Evolutionary conservation across 2,888 invertebrate genomes (phyloP), one percentile per base, ranked within the genome.

Genomic region (Cosmia pyralina): DNA sequence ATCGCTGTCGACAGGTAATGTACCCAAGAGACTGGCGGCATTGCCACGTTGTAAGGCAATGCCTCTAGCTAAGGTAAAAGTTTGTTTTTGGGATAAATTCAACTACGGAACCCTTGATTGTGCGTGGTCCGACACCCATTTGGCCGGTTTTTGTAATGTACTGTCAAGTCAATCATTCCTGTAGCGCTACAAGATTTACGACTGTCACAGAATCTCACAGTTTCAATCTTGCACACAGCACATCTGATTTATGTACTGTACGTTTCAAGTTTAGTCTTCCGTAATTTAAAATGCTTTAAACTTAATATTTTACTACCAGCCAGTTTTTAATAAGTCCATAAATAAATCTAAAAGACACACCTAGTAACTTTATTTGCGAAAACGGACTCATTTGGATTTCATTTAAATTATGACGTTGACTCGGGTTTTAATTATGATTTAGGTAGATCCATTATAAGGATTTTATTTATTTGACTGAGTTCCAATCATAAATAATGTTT

Each of bases 271-370:
- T 50, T 52, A 28, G 38, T 59, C 52, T 64, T 63, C 53, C 53
- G 58, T 48, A 53, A 48, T 68, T 44, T 77, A 74, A 65, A 72
- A 60, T 50, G 19, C 13, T n/a, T 62, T 50, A 28, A 63, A 66
- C 19, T 48, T 58, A 34, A 63, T 53, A 67, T 80, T 81, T 64
- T 52, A 64, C 38, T 46, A 48, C 15, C 8, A 22, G 48, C 38
- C 46, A 53, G 75, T 53, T 60, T 55, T 78, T 55, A 80, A 55
- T 65, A 38, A 60, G 38, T 57, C 41, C 50, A 57, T 81, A 77
- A 77, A 69, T 78, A 81, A 73, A 77, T 69, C 59, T 50, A 38
- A 62, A 72, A 72, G 76, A 52, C 44, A 69, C 50, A 50, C 28
- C 69, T 46, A 55, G n/a, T 48, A 52, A 28, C 15, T 69, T 81